A percentile compares a stretch with the other conserved stretches of the same genome.
phyloP scores from a whole-genome alignment of 1,140 invertebrate species.

The Drosophila kanapiae region DNA sequence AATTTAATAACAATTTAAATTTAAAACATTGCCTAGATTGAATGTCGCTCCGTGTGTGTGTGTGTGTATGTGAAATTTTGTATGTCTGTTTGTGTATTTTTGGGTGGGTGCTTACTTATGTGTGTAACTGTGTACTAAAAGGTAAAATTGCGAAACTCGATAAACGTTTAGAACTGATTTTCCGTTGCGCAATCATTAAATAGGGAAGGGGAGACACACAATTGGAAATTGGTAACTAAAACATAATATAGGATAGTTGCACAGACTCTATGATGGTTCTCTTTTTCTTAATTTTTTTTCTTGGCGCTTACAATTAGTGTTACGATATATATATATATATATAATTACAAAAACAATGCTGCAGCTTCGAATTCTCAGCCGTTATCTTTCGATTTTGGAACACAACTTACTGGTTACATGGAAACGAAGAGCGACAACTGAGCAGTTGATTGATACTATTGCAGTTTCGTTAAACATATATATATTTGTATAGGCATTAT shows the following conservation, averaged over 20 bases:
- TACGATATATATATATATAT: slow-evolving; percentile 42
- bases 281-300: slow-evolving; percentile 16
- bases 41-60: slow-evolving; percentile 42
- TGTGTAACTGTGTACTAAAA: slow-evolving; percentile 29
- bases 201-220: slow-evolving; percentile 7
- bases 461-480: slow-evolving; percentile 33
- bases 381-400: slow-evolving; percentile 44
- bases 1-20: slow-evolving; percentile 76
- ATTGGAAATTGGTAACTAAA: slow-evolving; percentile 29
- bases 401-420: slow-evolving; percentile 60
- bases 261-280: slow-evolving; percentile 38
- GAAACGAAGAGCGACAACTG: slow-evolving; percentile 12
- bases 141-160: slow-evolving; percentile 9
- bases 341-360: slow-evolving; percentile 74
- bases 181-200: slow-evolving; percentile 29
- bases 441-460: slow-evolving; percentile 18
- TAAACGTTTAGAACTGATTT: slow-evolving; percentile 41
- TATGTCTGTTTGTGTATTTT: slow-evolving; percentile 8
- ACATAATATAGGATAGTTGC: slow-evolving; percentile 30
- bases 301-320: slow-evolving; percentile 64
- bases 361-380: slow-evolving; percentile 31
- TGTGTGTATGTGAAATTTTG: slow-evolving; percentile 12
- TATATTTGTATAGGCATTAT: slow-evolving; percentile 43
- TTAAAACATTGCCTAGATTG: slow-evolving; percentile 66
- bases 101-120: slow-evolving; percentile 35